phyloP scores from a whole-genome alignment of 1,140 invertebrate species.

The Micrasema longulum region DNA sequence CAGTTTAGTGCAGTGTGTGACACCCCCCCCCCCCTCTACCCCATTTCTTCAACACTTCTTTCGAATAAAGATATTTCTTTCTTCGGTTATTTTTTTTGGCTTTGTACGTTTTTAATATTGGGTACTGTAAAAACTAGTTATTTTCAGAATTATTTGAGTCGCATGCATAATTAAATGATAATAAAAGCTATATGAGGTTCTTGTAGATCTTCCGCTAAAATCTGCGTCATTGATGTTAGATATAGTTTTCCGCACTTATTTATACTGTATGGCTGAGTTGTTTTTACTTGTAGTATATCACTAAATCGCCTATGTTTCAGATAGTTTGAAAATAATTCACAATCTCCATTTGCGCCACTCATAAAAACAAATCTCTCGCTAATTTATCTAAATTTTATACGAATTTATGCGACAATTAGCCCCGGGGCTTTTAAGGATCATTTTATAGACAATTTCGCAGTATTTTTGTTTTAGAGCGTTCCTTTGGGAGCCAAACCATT shows the following conservation, averaged over 20 bases:
- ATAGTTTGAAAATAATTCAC: neutral
- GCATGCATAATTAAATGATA: neutral
- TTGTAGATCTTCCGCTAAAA: constrained; percentile 9
- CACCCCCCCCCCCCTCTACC: too few species aligned
- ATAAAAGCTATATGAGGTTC: constrained; percentile 10
- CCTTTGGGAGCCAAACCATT: neutral
- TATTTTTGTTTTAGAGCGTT: constrained; percentile 4
- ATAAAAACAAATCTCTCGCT: too few species aligned
- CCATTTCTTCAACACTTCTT: too few species aligned
- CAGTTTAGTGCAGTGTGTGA: too few species aligned
- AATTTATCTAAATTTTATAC: neutral
- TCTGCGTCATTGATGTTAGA: neutral
- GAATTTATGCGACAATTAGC: neutral
- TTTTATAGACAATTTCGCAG: constrained; percentile 1
- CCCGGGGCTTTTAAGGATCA: neutral
- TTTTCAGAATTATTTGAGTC: neutral
- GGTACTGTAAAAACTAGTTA: too few species aligned
- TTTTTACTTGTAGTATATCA: constrained; percentile 1
- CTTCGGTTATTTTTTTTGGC: too few species aligned
- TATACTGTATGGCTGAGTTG: neutral
- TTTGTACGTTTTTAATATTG: too few species aligned
- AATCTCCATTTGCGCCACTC: too few species aligned
- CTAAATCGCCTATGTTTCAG: neutral
- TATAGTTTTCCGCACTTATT: neutral
- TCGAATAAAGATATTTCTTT: too few species aligned